Conservation (phyloP, 2,888 invertebrate genomes). For the Zaprionus lineosus region DNA sequence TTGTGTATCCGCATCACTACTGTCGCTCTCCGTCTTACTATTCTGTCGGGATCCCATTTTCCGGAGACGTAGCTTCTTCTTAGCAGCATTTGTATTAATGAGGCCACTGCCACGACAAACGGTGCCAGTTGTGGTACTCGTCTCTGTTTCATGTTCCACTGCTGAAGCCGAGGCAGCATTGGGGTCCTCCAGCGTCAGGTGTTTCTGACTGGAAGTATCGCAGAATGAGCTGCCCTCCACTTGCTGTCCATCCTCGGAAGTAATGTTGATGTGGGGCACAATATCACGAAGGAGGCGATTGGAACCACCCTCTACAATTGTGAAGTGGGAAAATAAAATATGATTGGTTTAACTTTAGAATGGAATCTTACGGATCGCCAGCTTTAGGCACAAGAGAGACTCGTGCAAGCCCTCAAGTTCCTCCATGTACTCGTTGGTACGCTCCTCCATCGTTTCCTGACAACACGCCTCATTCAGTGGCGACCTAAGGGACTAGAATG, state of each 20-base stretch:
- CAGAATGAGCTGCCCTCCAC: slow-evolving; percentile 53
- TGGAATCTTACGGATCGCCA: slow-evolving; percentile 80
- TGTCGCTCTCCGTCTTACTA: slow-evolving; percentile 83
- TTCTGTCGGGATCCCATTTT: slow-evolving; percentile 83
- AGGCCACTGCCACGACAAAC: slow-evolving; percentile 43
- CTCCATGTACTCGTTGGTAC: slow-evolving; percentile 72
- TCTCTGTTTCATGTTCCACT: slow-evolving; percentile 71
- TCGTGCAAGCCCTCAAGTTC: slow-evolving; percentile 78
- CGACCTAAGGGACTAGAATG: slow-evolving; percentile 63
- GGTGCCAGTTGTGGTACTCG: slow-evolving; percentile 62
- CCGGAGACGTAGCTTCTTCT: slow-evolving; percentile 80
- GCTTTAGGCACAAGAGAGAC: slow-evolving; percentile 75
- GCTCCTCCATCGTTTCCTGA: slow-evolving; percentile 79
- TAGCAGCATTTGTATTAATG: slow-evolving; percentile 51
- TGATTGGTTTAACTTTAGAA: background rate
- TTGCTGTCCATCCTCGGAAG: slow-evolving; percentile 74
- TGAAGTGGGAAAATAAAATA: background rate
- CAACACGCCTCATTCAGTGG: slow-evolving; percentile 81
- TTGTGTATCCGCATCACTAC: slow-evolving; percentile 79
- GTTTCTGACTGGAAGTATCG: slow-evolving; percentile 56
- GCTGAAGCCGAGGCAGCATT: slow-evolving; percentile 63
- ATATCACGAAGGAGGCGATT: slow-evolving; percentile 66
- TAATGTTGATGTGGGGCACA: slow-evolving; percentile 81
- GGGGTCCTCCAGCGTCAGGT: slow-evolving; percentile 69
- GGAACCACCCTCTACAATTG: slow-evolving; percentile 75